A percentile compares a stretch with the other conserved stretches of the same genome.
These are phyloP conservation scores for Salvelinus alpinus DNA, from an alignment of 2,113 vertebrate species.

Conservation along the genomic window DNA sequence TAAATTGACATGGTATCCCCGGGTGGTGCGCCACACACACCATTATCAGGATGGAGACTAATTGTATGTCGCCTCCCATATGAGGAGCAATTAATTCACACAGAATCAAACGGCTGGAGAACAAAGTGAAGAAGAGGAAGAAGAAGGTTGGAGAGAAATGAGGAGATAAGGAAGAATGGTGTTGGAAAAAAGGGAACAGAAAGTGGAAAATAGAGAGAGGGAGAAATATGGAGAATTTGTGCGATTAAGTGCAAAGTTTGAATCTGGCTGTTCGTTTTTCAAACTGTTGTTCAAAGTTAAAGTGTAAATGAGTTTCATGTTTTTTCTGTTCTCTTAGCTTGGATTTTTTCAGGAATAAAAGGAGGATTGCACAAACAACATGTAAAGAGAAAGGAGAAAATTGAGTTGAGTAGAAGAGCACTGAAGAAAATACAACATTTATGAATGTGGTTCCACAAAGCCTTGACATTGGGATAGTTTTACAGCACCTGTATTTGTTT, in stretches of 20 bases:
- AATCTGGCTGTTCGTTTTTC: too few species aligned
- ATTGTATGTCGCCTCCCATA: slow-evolving; percentile 78
- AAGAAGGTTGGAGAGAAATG: too few species aligned
- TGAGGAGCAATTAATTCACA: slow-evolving; percentile 81
- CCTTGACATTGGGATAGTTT: slow-evolving; percentile 51
- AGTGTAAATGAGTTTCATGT: too few species aligned
- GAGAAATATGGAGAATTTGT: too few species aligned
- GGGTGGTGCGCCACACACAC: slow-evolving; percentile 69
- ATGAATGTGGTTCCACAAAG: slow-evolving; percentile 51
- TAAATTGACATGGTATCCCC: slow-evolving; percentile 79
- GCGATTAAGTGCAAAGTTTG: too few species aligned
- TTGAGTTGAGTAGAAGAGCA: slow-evolving; percentile 22
- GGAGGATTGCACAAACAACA: slow-evolving; percentile 19
- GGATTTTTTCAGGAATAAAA: not conserved
- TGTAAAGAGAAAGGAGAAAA: slow-evolving; percentile 17
- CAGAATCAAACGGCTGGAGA: slow-evolving; percentile 71
- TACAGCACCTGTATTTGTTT: slow-evolving; percentile 45
- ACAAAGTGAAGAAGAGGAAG: slow-evolving; percentile 25
- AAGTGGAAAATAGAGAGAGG: too few species aligned
- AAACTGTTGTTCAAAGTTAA: too few species aligned
- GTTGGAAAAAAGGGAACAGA: too few species aligned
- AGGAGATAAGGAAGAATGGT: too few species aligned
- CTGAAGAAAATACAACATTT: slow-evolving; percentile 43
- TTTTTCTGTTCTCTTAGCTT: slow-evolving; percentile 11
- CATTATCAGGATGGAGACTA: slow-evolving; percentile 83